A percentile compares a stretch with the other conserved stretches of the same genome.
Conservation (phyloP, 2,113 vertebrate genomes). For the Probosciger aterrimus region DNA sequence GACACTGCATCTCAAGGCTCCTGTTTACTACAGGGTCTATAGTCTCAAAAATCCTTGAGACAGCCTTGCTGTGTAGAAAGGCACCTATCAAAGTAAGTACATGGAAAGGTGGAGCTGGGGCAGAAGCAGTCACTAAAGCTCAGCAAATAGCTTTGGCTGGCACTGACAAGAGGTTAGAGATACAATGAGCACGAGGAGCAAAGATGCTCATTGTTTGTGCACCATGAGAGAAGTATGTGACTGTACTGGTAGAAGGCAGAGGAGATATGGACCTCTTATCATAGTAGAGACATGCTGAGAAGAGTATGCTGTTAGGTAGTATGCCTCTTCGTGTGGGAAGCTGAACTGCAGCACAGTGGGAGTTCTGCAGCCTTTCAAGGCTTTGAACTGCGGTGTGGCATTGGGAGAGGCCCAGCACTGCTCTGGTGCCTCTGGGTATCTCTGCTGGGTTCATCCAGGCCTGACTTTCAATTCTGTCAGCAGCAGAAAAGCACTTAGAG, state of each 20-base stretch:
- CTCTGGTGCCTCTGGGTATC: constrained; percentile 10
- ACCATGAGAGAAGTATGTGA: background rate
- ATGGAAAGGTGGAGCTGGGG: background rate
- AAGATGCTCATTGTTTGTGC: background rate
- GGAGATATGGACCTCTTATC: background rate
- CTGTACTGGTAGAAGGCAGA: background rate
- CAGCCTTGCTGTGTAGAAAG: background rate
- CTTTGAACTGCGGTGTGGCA: background rate
- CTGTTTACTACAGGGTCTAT: background rate
- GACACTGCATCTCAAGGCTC: background rate
- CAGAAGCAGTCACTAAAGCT: background rate
- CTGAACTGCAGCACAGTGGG: background rate
- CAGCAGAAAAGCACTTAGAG: background rate
- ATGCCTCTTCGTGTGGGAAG: rapidly evolving
- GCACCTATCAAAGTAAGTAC: background rate
- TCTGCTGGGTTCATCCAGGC: background rate
- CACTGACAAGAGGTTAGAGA: background rate
- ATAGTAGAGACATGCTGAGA: background rate
- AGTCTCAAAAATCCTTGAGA: background rate
- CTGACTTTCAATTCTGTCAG: constrained; percentile 28
- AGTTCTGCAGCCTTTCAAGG: background rate
- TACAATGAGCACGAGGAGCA: background rate
- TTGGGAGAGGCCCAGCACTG: background rate
- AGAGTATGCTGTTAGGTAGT: background rate
- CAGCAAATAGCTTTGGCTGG: background rate